Evolutionary conservation across 1,140 invertebrate species (phyloP).

Genomic region (Hylyphantes graminicola): DNA sequence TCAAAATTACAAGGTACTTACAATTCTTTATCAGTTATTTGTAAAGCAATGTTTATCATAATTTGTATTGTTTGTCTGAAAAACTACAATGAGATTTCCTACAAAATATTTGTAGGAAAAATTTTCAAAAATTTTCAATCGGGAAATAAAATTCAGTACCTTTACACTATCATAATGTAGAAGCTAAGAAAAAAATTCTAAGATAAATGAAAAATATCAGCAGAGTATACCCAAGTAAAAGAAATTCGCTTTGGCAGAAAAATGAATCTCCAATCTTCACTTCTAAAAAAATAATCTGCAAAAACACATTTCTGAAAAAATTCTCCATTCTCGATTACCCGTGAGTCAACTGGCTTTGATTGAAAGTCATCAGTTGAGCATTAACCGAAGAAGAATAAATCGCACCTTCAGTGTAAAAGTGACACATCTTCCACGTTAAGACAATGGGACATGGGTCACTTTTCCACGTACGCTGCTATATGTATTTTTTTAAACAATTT

Average conservation of each 20-base stretch:
- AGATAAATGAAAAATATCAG: neutral
- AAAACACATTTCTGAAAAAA: neutral
- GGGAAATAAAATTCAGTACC: too few relatives aligned
- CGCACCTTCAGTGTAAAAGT: too few relatives aligned
- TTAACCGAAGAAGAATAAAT: constrained; percentile 6
- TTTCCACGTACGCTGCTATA: too few relatives aligned
- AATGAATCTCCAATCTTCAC: constrained; percentile 23
- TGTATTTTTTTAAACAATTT: constrained; percentile 4
- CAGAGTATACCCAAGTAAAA: neutral
- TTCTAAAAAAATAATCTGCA: neutral
- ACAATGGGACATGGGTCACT: too few relatives aligned
- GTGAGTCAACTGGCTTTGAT: constrained; percentile 26
- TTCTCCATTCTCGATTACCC: neutral
- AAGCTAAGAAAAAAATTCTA: neutral
- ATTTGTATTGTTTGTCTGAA: too few relatives aligned
- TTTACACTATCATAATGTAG: neutral
- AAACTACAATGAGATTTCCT: too few relatives aligned
- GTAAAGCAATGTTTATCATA: too few relatives aligned
- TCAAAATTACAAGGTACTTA: too few relatives aligned
- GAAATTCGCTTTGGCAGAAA: neutral
- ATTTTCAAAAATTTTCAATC: too few relatives aligned
- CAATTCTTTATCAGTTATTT: too few relatives aligned
- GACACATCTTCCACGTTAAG: too few relatives aligned
- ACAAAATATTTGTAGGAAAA: too few relatives aligned
- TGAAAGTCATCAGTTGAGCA: constrained; percentile 29